Conservation (phyloP, 2,888 invertebrate genomes). For the Coenonympha glycerion region DNA sequence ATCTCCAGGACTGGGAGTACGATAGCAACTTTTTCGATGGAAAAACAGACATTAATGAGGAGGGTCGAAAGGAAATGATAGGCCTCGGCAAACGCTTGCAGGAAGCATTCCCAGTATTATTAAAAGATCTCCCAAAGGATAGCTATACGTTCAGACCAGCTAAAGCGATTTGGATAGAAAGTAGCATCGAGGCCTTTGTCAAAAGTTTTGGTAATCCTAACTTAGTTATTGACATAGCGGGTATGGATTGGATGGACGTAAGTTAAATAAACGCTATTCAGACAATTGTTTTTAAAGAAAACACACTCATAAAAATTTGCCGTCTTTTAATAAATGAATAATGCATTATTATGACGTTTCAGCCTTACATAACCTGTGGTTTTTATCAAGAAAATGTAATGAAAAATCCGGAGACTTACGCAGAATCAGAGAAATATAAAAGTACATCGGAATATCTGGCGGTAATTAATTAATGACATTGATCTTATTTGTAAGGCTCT, state of each 20-base stretch:
- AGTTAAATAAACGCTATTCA: constrained; percentile 33
- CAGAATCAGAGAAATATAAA: constrained; percentile 43
- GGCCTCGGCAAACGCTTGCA: constrained; percentile 72
- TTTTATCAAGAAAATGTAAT: constrained; percentile 53
- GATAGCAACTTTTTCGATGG: constrained; percentile 46
- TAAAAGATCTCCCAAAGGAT: constrained; percentile 59
- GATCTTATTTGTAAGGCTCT: too few species aligned
- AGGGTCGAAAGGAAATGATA: constrained; percentile 78
- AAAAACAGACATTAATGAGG: constrained; percentile 44
- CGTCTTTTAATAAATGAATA: not conserved
- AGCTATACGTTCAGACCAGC: constrained; percentile 77
- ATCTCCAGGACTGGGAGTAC: constrained; percentile 46
- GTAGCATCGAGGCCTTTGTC: constrained; percentile 78
- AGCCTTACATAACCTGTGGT: constrained; percentile 63
- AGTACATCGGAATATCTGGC: constrained; percentile 48
- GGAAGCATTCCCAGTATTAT: constrained; percentile 58
- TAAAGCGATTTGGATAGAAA: constrained; percentile 69
- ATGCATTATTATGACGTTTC: constrained; percentile 32
- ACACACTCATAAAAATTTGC: not conserved
- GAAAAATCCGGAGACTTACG: constrained; percentile 36
- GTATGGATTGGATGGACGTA: constrained; percentile 34
- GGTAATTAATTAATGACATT: constrained; percentile 34
- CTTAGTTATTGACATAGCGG: constrained; percentile 28
- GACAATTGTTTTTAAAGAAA: not conserved
- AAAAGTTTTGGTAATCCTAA: constrained; percentile 56